Base-by-base conservation (phyloP, 2,797 vertebrate genomes). In the Xenopus petersii region DNA sequence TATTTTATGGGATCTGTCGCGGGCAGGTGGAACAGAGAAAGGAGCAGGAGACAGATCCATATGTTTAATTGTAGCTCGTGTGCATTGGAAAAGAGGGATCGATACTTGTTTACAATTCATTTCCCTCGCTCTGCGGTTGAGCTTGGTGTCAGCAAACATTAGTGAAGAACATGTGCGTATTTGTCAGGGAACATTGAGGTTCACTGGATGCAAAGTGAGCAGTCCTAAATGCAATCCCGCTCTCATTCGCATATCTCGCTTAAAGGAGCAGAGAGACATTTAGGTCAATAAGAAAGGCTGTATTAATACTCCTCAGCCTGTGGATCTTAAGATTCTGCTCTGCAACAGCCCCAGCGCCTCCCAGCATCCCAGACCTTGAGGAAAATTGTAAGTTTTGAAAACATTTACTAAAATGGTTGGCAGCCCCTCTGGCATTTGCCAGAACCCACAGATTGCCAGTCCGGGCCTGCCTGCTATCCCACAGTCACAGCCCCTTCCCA, bases 51-150 rank as follows among this genome's bases (percentile, higher is more conserved):
- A 56, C 70, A 63, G 70, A 77, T 77, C 75, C 36, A 72, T 77
- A 71, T 51, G 49, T 72, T 72, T 72, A 72, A 77, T 77, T 77
- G 75, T 56, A 58, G 75, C 64, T 77, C 48, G 30, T 72, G 70
- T 77, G 75, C 56, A 77, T 77, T 72, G 75, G 75, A 67, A 62
- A 71, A 67, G 55, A 15, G 10, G 16, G 24, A 77, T 77, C 75
- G 21, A 77, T 77, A 67, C 64, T 67, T 77, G 69, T 77, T 77
- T 77, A 72, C 70, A 72, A 72, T 77, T 77, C 70, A 72, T 77
- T 67, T 72, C 47, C 47, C 70, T 51, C 64, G 51, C 75, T 67
- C 12, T 63, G 75, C 30, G 56, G 75, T 55, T 67, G 62, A 42
- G 73, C 21, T 75, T 26, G 59, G 26, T 72, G 70, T 77, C 70